Evolutionary conservation across 1,140 invertebrate genomes (phyloP).

Genomic region (Batillaria attramentaria): DNA sequence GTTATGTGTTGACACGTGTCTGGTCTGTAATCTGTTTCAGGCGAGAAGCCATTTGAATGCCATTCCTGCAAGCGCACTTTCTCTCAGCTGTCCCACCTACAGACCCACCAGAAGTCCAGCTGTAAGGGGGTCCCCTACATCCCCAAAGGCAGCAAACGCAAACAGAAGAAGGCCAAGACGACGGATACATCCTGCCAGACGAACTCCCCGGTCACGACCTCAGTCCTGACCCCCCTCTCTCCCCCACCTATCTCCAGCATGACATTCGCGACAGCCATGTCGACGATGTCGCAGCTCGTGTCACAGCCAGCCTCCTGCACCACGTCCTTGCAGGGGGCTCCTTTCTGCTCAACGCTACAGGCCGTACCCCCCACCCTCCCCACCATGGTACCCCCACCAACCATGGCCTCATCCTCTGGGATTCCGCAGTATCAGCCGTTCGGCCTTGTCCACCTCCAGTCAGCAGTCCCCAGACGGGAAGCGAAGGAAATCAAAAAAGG

Average conservation of each 20-base stretch:
- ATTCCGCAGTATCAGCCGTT: conserved; percentile 26
- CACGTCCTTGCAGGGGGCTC: conserved; percentile 9
- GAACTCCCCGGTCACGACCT: conserved; percentile 10
- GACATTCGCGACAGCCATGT: background rate
- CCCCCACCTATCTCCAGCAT: conserved; percentile 20
- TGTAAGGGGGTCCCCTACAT: conserved; percentile 27
- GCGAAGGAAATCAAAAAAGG: background rate
- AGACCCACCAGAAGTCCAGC: conserved; percentile 25
- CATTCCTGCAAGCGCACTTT: conserved; percentile 1
- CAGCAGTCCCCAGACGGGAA: background rate
- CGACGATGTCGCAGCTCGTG: background rate
- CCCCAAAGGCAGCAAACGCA: conserved; percentile 9
- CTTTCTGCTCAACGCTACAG: conserved; percentile 11
- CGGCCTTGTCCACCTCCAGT: background rate
- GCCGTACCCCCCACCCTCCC: conserved; percentile 22
- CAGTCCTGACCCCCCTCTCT: conserved; percentile 13
- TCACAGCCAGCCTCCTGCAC: background rate
- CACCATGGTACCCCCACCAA: conserved; percentile 31
- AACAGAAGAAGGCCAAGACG: conserved; percentile 2
- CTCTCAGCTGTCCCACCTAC: conserved; percentile 28
- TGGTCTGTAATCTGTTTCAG: too few species aligned
- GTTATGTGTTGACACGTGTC: too few species aligned
- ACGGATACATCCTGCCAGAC: conserved; percentile 23
- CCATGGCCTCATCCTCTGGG: background rate
- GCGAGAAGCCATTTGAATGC: conserved; percentile 26